Conservation (phyloP, 2,113 vertebrate genomes). For the Fulica atra region DNA sequence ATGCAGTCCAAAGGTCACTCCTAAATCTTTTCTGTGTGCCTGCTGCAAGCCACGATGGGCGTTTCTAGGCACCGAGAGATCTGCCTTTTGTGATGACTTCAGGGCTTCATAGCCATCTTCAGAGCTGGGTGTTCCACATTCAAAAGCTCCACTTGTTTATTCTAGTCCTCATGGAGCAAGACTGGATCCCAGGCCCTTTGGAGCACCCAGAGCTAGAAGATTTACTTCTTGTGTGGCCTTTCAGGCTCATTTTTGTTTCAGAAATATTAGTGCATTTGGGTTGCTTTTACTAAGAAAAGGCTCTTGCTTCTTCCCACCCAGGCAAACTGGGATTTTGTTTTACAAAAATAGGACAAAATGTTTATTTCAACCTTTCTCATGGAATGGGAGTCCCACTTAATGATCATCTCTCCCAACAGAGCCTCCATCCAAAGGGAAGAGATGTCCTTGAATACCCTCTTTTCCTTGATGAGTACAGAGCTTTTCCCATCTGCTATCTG, state of each 20-base stretch:
- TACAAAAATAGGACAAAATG: neutral
- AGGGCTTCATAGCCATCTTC: neutral
- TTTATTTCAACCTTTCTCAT: neutral
- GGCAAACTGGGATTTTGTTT: neutral
- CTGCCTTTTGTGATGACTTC: neutral
- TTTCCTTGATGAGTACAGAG: neutral
- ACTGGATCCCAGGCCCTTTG: neutral
- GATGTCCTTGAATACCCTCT: slow-evolving; percentile 28
- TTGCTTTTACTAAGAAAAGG: neutral
- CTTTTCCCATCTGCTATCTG: slow-evolving; percentile 20
- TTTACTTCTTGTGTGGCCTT: neutral
- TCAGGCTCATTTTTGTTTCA: neutral
- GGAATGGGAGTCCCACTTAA: neutral
- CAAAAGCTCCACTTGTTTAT: neutral
- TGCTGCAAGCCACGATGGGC: neutral
- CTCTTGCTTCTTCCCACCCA: neutral
- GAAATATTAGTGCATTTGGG: neutral
- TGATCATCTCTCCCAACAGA: neutral
- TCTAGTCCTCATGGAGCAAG: neutral
- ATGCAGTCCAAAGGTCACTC: neutral
- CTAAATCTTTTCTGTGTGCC: neutral
- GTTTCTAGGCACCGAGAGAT: neutral
- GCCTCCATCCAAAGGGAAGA: neutral
- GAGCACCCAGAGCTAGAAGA: neutral
- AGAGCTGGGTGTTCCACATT: neutral